Base-by-base conservation (phyloP, 1,140 invertebrate species). In the Aphaenogaster rudis region DNA sequence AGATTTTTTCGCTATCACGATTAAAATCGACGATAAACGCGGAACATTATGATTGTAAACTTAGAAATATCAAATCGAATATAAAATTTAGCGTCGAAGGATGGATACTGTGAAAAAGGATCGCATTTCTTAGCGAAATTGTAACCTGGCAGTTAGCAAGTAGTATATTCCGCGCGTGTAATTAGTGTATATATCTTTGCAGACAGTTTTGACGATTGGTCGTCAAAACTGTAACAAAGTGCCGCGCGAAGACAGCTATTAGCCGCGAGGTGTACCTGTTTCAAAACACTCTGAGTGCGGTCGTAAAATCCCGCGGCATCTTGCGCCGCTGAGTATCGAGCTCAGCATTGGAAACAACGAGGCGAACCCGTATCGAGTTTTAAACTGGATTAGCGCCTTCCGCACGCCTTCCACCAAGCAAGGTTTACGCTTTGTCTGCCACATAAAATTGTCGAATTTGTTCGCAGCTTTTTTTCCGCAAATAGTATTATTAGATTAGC, bases 181-280 rank as follows among this genome's bases (percentile, higher is more conserved):
- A 69, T 69, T 54, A 39, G n/a, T n/a, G 36, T 4, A 54, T 33
- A 54, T 57, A 15, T 69, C 36, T 69, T 81, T 36, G n/a, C 48
- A n/a, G 48, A 71, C 8, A 80, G 15, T 54, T 69, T 80, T 48
- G 9, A 69, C n/a, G 36, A 69, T 81, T 81, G 64, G n/a, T 80
- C 78, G 5, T 42, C 63, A 54, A 80, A 67, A 69, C 8, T 69
- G 13, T 71, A 80, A 80, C 78, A 74, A 72, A 82, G 67, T 72
- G 42, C 42, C 28, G 52, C 48, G 36, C 28, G 42, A 48, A 74
- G 54, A 76, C 42, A 74, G 45, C 28, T 84, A 74, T 84, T 74
- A 84, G 13, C 13, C n/a, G 42, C 17, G 39, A 74, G 54, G 17
- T 72, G 28, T 76, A 76, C 13, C 45, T 50, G 57, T 61, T 61